Conservation (phyloP, 2,888 invertebrate genomes). For the Tanytarsus gracilentus region DNA sequence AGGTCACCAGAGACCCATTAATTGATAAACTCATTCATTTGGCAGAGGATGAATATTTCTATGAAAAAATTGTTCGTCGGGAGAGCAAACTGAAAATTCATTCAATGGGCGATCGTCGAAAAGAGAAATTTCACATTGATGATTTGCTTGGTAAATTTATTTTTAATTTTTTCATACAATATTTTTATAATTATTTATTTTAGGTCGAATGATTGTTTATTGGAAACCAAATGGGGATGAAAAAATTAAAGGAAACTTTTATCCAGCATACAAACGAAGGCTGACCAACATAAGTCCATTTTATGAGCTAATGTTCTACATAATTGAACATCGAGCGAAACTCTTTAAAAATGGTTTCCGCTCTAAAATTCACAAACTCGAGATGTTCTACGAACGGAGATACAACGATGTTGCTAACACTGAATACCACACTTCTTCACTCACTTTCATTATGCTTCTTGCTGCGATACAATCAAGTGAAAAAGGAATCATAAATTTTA, state of each 20-base stretch:
- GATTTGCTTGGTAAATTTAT: not conserved
- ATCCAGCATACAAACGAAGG: not conserved
- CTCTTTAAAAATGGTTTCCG: not conserved
- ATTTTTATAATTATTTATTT: too few species aligned
- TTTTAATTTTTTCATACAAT: too few species aligned
- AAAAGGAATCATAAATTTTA: not conserved
- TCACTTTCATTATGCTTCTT: not conserved
- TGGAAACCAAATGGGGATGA: not conserved
- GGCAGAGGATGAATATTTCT: slow-evolving; percentile 2
- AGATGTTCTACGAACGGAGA: not conserved
- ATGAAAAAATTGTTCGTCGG: not conserved
- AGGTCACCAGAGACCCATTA: not conserved
- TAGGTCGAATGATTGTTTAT: slow-evolving; percentile 6
- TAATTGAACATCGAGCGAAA: slow-evolving; percentile 1
- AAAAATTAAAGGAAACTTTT: not conserved
- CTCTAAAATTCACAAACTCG: not conserved
- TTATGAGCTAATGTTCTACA: not conserved
- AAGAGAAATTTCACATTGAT: slow-evolving; percentile 3
- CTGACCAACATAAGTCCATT: not conserved
- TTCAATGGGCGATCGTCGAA: not conserved
- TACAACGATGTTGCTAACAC: not conserved
- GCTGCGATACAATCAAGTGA: not conserved
- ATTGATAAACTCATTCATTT: not conserved
- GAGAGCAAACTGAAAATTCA: not conserved
- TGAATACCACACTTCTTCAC: not conserved